A percentile compares a stretch with the other conserved stretches of the same genome.
Conservation (phyloP, 1,140 invertebrate species). For the Leptopilina clavipes region DNA sequence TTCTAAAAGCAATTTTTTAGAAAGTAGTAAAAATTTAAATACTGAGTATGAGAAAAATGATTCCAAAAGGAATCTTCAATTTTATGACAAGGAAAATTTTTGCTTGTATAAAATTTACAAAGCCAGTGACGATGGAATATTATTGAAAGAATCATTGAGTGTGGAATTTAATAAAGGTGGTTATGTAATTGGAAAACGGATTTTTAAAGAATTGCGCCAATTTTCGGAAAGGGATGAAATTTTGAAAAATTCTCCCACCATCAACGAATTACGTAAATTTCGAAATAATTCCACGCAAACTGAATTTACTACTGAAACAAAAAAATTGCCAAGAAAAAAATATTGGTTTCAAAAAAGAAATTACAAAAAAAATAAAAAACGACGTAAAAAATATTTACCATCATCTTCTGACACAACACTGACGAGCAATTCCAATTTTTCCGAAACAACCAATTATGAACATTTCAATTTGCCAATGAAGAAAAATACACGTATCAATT, state of each 20-base stretch:
- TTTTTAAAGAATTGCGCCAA: background rate
- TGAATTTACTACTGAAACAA: background rate
- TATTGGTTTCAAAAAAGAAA: background rate
- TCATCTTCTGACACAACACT: background rate
- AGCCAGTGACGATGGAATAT: background rate
- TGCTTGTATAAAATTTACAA: conserved; percentile 18
- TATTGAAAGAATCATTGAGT: background rate
- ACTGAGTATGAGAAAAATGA: background rate
- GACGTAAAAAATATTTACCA: background rate
- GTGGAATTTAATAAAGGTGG: background rate
- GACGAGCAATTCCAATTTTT: conserved; percentile 1
- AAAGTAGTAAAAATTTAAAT: background rate
- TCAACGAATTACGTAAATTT: background rate
- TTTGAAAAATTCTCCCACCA: background rate
- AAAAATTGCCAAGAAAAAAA: background rate
- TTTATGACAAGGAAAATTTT: background rate
- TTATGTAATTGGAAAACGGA: background rate
- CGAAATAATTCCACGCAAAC: background rate
- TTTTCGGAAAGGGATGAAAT: background rate
- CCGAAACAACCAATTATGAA: background rate
- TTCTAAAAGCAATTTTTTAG: too few relatives aligned
- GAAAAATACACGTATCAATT: background rate
- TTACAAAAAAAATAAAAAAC: background rate
- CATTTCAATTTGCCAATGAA: background rate
- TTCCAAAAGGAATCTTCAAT: background rate